Percentiles rank a stretch among this genome's conserved stretches.
Conservation (phyloP, 2,113 vertebrate genomes). For the Eclectus roratus region DNA sequence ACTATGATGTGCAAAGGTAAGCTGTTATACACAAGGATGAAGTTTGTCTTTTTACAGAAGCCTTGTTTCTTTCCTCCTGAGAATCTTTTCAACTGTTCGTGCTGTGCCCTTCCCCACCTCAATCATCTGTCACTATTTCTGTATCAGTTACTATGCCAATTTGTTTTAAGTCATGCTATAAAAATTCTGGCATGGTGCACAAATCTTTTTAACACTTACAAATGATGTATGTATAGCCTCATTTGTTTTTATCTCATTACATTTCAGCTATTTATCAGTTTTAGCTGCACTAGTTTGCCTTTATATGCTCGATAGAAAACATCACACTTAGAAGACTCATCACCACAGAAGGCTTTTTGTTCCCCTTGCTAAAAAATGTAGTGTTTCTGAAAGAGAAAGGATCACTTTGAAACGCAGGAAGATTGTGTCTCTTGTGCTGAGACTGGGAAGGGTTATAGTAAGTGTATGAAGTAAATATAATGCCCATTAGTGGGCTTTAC, state of each 20-base stretch:
- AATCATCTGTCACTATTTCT: not conserved
- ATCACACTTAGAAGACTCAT: not conserved
- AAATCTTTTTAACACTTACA: not conserved
- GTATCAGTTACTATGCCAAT: not conserved
- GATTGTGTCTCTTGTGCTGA: not conserved
- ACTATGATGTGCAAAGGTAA: slow-evolving; percentile 94
- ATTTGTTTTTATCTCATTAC: not conserved
- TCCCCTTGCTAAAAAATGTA: not conserved
- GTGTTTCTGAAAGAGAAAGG: not conserved
- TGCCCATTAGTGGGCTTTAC: not conserved
- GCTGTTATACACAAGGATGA: not conserved
- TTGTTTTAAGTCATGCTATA: not conserved
- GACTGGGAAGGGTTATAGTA: not conserved
- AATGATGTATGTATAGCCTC: rapidly evolving
- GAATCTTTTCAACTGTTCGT: not conserved
- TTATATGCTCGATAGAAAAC: not conserved
- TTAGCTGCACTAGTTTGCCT: not conserved
- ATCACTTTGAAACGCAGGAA: not conserved
- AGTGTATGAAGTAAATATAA: not conserved
- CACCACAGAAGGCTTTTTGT: not conserved
- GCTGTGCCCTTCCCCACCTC: not conserved
- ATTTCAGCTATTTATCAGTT: not conserved
- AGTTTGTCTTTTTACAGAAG: not conserved
- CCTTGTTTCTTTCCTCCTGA: not conserved
- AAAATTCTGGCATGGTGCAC: not conserved